Base-by-base conservation (phyloP, 2,113 vertebrate genomes). In the Menidia beryllina region DNA sequence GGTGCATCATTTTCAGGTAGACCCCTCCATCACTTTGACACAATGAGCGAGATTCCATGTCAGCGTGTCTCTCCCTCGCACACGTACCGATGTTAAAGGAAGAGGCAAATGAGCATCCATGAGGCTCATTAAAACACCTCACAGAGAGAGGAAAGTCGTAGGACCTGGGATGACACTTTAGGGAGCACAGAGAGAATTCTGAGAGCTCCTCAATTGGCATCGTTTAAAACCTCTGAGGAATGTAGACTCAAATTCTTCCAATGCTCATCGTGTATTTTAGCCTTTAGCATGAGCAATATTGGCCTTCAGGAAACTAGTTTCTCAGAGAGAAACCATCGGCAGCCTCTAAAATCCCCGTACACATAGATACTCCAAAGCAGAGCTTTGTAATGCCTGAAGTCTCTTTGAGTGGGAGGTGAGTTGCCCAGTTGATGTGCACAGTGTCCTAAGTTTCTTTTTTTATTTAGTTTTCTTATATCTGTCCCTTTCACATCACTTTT, bases 1-100 rank as follows among this genome's bases (percentile, higher is more conserved):
- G 36, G 17, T 30, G 7, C 41, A 39, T 75, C 55, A 53, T 66
- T 68, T 76, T 27, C 45, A 64, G 49, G 5, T 21, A 66, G 41
- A 55, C 43, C 20, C 34, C 36, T 41, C 43, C 34, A 9, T 69
- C 39, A 53, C 39, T 21, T 26, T 48, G 48, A 19, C 21, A 55
- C 13, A 9, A 36, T 62, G 45, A 66, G 50, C 51, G 54, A 53
- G 41, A 68, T 41, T 47, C 53, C 17, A 15, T 43, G 39, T 53
- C 47, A 41, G 24, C 0, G 4, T 45, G 41, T 52, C 52, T 54
- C 27, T 3, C 10, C 15, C 13, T 2, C 20, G 4, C 39, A 39
- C 51, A 1, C 24, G 7, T 27, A 20, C 34, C 26, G 47, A 69
- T 57, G 38, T 2, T 60, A 26, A 36, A 38, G 21, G 26, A 61